Conservation (phyloP, 2,113 vertebrate genomes). For the Burhinus oedicnemus region DNA sequence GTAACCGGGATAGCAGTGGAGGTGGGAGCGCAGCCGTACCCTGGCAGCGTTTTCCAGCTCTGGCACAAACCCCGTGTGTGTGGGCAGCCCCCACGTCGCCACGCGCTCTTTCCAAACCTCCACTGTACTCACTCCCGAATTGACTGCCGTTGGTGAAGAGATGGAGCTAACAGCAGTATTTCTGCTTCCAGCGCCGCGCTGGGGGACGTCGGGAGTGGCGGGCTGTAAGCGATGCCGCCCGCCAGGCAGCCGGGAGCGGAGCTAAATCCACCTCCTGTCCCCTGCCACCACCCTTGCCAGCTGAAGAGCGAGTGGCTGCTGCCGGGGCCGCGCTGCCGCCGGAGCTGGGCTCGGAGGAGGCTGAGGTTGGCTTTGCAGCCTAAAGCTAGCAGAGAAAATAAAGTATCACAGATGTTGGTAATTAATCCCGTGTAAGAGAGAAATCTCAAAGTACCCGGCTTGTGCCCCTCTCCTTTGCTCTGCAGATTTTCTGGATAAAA, state of each 20-base stretch:
- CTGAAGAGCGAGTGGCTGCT: background rate
- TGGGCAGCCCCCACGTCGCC: background rate
- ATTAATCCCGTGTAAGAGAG: background rate
- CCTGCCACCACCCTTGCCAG: background rate
- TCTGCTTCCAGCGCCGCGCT: background rate
- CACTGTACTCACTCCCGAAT: background rate
- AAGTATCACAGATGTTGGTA: background rate
- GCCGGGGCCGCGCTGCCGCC: background rate
- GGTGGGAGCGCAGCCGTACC: rapidly evolving
- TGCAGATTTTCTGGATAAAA: background rate
- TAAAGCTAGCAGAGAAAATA: background rate
- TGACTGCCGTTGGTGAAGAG: background rate
- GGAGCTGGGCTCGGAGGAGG: background rate
- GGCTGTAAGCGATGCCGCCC: background rate
- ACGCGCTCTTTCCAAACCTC: background rate
- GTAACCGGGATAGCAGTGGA: rapidly evolving
- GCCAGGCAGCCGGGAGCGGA: background rate
- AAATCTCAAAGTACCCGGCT: background rate
- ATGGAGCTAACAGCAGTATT: background rate
- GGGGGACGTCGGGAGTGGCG: rapidly evolving
- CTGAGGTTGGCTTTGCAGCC: background rate
- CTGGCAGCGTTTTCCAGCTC: background rate
- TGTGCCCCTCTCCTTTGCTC: background rate
- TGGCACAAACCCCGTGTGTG: background rate
- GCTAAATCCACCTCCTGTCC: background rate